A percentile compares a stretch with the other conserved stretches of the same genome.
Conservation (phyloP, 2,888 invertebrate species). For the Orthosia gracilis region DNA sequence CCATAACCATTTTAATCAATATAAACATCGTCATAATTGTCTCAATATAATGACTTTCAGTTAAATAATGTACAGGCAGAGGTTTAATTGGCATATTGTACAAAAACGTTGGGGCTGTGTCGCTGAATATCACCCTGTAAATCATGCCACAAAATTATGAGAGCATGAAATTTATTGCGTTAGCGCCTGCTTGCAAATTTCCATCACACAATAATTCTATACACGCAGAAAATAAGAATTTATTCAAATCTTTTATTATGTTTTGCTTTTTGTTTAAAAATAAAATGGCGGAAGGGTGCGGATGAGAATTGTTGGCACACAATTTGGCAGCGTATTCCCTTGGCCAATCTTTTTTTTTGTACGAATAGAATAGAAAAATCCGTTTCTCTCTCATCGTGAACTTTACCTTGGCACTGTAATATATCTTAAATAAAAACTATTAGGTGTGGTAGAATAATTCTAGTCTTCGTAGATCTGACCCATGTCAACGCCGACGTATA, state of each 20-base stretch:
- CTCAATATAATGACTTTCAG: conserved; percentile 64
- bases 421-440: conserved; percentile 15
- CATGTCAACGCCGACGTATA: conserved; percentile 12
- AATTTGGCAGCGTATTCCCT: conserved; percentile 42
- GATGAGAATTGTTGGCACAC: conserved; percentile 41
- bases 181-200: conserved; percentile 87
- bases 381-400: conserved; percentile 18
- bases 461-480: conserved; percentile 15
- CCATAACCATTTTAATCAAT: conserved; percentile 58
- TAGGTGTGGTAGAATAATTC: conserved; percentile 7
- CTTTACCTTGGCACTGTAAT: background rate
- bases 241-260: conserved; percentile 72
- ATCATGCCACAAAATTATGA: conserved; percentile 87
- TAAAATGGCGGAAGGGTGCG: conserved; percentile 45
- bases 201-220: conserved; percentile 83
- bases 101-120: conserved; percentile 76
- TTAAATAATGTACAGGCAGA: conserved; percentile 67
- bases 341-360: conserved; percentile 35
- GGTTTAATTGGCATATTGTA: conserved; percentile 82
- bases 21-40: conserved; percentile 57
- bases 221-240: conserved; percentile 77
- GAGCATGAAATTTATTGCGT: conserved; percentile 87
- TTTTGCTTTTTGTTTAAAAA: conserved; percentile 55
- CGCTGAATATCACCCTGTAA: conserved; percentile 82
- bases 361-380: conserved; percentile 29